These are phyloP conservation scores for Schizopygopsis pylzovi DNA, from an alignment of 2,797 vertebrate species.

Conservation along the genomic window DNA sequence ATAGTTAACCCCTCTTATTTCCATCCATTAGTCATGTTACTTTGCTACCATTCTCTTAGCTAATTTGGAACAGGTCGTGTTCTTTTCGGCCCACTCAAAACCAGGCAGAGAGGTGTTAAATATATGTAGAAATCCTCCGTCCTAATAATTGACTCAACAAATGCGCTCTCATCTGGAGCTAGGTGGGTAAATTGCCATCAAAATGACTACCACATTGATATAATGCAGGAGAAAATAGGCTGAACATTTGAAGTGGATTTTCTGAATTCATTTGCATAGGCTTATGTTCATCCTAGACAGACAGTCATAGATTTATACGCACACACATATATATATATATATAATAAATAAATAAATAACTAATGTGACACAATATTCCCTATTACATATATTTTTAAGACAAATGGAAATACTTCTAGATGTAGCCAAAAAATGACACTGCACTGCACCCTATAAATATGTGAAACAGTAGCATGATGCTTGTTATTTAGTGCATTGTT, in stretches of 20 bases:
- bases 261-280: background rate
- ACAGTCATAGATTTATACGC: background rate
- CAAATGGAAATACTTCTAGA: background rate
- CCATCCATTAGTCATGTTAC: background rate
- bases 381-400: background rate
- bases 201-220: background rate
- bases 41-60: background rate
- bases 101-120: background rate
- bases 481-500: background rate
- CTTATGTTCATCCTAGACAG: background rate
- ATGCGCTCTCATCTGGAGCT: background rate
- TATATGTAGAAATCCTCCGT: slow-evolving; percentile 7
- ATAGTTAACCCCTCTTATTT: background rate
- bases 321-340: no score
- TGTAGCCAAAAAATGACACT: background rate
- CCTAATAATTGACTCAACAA: slow-evolving; percentile 16
- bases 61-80: background rate
- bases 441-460: background rate
- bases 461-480: background rate
- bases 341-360: background rate
- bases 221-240: background rate
- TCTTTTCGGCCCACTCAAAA: background rate
- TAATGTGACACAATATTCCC: background rate
- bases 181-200: background rate
- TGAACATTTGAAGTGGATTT: slow-evolving; percentile 11